Percentiles rank a stretch among this genome's conserved stretches.
Conservation (phyloP, 2,888 invertebrate species). For the Lycophotia porphyrea region DNA sequence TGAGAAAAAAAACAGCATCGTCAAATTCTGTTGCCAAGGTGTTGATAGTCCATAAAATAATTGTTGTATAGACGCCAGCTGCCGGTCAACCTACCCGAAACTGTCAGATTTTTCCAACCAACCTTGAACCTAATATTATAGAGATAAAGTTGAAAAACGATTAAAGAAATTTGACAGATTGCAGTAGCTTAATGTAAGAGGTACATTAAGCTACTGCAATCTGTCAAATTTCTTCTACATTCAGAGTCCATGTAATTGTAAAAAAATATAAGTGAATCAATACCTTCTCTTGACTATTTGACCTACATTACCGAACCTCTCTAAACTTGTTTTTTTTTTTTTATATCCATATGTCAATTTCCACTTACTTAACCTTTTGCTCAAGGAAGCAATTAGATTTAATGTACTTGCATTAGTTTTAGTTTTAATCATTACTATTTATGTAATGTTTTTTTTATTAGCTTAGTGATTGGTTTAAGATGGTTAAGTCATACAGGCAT, state of each 20-base stretch:
- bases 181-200: too few relatives aligned
- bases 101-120: too few relatives aligned
- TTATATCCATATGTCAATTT: slow-evolving; percentile 51
- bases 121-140: too few relatives aligned
- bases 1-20: background rate
- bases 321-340: slow-evolving; percentile 46
- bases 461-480: slow-evolving; percentile 8
- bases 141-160: too few relatives aligned
- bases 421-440: slow-evolving; percentile 32
- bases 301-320: slow-evolving; percentile 51
- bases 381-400: slow-evolving; percentile 67
- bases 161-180: too few relatives aligned
- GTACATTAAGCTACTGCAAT: too few relatives aligned
- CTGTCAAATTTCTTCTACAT: too few relatives aligned
- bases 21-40: background rate
- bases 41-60: background rate
- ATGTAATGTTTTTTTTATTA: slow-evolving; percentile 29
- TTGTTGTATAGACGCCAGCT: too few relatives aligned
- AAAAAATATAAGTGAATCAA: background rate
- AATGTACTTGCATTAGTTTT: slow-evolving; percentile 60
- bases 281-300: slow-evolving; percentile 36
- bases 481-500: slow-evolving; percentile 6
- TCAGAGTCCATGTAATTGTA: background rate
- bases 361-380: slow-evolving; percentile 59
- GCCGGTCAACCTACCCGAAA: too few relatives aligned